phyloP scores from a whole-genome alignment of 2,888 invertebrate species.

The Dyspetes luteomarginatus region DNA sequence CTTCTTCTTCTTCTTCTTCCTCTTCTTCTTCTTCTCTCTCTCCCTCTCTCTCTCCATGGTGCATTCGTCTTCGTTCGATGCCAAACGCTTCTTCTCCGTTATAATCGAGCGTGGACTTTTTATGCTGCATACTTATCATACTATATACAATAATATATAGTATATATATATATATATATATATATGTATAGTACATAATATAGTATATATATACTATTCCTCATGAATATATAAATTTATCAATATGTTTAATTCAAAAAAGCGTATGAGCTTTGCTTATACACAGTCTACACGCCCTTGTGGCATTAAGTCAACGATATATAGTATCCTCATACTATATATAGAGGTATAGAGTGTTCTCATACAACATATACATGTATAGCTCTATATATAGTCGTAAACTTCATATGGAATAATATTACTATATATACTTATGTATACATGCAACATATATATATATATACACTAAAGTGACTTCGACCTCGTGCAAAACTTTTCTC shows the following conservation, averaged over 20 bases:
- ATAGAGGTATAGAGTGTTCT: no score
- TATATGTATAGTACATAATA: background rate
- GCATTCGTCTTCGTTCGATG: constrained; percentile 57
- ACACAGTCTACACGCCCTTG: no score
- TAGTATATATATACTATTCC: no score
- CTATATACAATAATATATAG: no score
- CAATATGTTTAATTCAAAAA: no score
- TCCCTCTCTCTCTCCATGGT: constrained; percentile 38
- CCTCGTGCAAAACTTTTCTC: constrained; percentile 53
- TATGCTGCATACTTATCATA: background rate
- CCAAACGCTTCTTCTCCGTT: constrained; percentile 54
- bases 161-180: background rate
- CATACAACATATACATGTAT: background rate
- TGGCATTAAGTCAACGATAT: no score
- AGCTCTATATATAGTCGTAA: background rate
- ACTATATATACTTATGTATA: constrained; percentile 8
- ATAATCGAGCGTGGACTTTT: constrained; percentile 32
- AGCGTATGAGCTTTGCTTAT: no score
- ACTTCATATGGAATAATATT: background rate
- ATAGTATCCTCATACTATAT: no score
- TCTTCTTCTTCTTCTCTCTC: constrained; percentile 22
- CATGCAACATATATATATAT: background rate
- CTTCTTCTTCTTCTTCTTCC: constrained; percentile 23
- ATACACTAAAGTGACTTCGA: background rate
- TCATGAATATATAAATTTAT: no score